phyloP scores from a whole-genome alignment of 2,113 vertebrate species.

The Cebus imitator region DNA sequence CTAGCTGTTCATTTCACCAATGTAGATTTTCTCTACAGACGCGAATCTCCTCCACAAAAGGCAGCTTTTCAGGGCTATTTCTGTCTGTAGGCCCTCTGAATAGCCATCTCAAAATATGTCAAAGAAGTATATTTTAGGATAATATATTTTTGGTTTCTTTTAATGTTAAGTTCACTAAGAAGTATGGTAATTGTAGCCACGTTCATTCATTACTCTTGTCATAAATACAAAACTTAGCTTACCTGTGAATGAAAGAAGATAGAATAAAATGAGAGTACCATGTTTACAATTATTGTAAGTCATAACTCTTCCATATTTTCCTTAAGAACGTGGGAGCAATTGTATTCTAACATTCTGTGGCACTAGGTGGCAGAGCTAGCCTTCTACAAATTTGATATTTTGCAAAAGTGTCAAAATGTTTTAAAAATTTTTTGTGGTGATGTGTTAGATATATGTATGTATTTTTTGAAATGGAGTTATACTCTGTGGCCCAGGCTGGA shows the following conservation, averaged over 20 bases:
- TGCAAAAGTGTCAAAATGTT: not conserved
- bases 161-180: not conserved
- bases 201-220: not conserved
- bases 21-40: not conserved
- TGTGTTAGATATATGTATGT: not conserved
- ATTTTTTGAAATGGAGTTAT: too few relatives aligned
- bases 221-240: not conserved
- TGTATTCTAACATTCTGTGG: constrained; percentile 4
- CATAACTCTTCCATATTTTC: not conserved
- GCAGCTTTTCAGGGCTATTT: not conserved
- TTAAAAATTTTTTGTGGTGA: not conserved
- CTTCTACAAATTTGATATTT: constrained; percentile 34
- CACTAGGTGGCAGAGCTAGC: constrained; percentile 69
- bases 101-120: not conserved
- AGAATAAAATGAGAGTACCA: not conserved
- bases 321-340: not conserved
- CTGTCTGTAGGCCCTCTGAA: not conserved
- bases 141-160: not conserved
- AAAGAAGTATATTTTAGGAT: not conserved
- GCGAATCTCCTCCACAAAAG: not conserved
- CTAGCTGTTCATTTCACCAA: not conserved
- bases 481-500: too few relatives aligned
- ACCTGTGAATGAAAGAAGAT: not conserved
- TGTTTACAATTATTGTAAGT: not conserved
- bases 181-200: not conserved